Evolutionary conservation across 1,140 invertebrate species (phyloP).

Genomic region (Nilaparvata lugens): DNA sequence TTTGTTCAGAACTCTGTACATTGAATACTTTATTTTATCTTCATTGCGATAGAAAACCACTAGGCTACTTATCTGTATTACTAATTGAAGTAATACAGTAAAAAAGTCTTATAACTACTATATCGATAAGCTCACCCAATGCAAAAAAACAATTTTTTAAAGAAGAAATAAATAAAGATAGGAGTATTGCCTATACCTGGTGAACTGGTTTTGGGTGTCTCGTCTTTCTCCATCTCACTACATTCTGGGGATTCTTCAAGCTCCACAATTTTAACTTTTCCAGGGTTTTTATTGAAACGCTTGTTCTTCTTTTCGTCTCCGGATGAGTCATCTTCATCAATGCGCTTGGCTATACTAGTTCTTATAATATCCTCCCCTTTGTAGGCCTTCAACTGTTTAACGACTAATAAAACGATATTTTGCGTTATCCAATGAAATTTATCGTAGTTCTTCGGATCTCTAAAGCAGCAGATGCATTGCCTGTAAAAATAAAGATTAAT

Average conservation of each 20-base stretch:
- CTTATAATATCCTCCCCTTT: constrained; percentile 19
- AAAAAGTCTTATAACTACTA: too few relatives aligned
- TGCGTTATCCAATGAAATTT: constrained; percentile 44
- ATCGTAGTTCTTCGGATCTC: constrained; percentile 46
- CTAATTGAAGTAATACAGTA: too few relatives aligned
- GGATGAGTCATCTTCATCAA: not conserved
- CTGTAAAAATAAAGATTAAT: constrained; percentile 25
- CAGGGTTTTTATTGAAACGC: constrained; percentile 4
- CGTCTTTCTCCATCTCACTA: constrained; percentile 8
- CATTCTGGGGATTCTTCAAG: constrained; percentile 11
- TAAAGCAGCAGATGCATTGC: constrained; percentile 48
- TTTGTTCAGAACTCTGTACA: too few relatives aligned
- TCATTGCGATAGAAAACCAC: too few relatives aligned
- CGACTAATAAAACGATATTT: constrained; percentile 34
- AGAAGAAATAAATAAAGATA: too few relatives aligned
- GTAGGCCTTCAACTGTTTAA: constrained; percentile 26
- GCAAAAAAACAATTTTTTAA: too few relatives aligned
- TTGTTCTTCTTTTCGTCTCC: constrained; percentile 3
- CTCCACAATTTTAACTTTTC: constrained; percentile 17
- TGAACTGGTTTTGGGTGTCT: not conserved
- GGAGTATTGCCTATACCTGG: not conserved
- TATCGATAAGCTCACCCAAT: too few relatives aligned
- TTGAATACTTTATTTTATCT: too few relatives aligned
- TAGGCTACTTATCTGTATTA: too few relatives aligned
- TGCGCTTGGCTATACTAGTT: not conserved